Conservation (phyloP, 2,797 vertebrate species). For the Pempheris klunzingeri region DNA sequence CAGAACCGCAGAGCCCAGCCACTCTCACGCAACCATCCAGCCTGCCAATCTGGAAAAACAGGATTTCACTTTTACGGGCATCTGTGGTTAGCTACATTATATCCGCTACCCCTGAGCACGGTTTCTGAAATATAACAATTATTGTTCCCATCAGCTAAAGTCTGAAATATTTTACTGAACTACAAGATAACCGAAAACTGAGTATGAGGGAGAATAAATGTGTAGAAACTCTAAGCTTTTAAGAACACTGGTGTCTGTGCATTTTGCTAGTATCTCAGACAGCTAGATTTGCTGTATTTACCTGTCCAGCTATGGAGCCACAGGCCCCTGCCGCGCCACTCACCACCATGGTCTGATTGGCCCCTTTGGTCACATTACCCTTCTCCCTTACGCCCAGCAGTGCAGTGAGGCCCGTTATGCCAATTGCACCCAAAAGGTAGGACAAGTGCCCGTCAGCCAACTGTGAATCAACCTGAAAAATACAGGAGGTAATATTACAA, state of each 20-base stretch:
- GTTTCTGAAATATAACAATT: not conserved
- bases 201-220: not conserved
- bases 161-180: not conserved
- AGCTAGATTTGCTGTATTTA: constrained; percentile 60
- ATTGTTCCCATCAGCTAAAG: not conserved
- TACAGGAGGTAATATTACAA: not conserved
- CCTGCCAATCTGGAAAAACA: constrained; percentile 86
- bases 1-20: constrained; percentile 95
- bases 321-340: constrained; percentile 96
- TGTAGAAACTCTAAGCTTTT: not conserved
- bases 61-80: not conserved
- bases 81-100: not conserved
- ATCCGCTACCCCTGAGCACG: not conserved
- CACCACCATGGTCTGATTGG: constrained; percentile 95
- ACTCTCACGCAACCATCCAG: constrained; percentile 92
- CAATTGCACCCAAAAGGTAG: constrained; percentile 92
- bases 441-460: constrained; percentile 91
- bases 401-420: constrained; percentile 92
- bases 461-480: constrained; percentile 87
- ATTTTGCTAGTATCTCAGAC: not conserved
- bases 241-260: not conserved
- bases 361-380: constrained; percentile 88
- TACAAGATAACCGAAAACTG: not conserved
- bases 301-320: constrained; percentile 96
- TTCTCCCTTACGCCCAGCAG: constrained; percentile 92